Percentiles rank a stretch among this genome's conserved stretches.
Conservation (phyloP, 1,140 invertebrate genomes). For the Oscheius sp. region DNA sequence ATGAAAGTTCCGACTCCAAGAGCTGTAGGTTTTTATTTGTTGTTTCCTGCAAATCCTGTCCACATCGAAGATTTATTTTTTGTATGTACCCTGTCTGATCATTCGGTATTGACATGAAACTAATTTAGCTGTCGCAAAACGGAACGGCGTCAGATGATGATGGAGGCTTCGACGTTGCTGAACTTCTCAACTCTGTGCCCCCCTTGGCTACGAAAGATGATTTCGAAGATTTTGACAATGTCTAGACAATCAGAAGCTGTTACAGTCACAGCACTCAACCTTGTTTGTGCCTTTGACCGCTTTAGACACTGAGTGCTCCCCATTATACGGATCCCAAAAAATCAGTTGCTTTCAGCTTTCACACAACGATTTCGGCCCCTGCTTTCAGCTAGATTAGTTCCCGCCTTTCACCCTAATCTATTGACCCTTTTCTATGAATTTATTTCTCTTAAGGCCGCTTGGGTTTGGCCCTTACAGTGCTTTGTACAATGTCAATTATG, state of each 20-base stretch:
- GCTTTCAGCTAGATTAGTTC: too few species aligned
- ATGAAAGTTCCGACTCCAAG: not conserved
- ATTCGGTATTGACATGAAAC: not conserved
- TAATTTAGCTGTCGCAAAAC: not conserved
- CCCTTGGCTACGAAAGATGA: constrained; percentile 25
- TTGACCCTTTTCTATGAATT: too few species aligned
- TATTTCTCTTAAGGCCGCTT: too few species aligned
- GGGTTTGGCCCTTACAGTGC: too few species aligned
- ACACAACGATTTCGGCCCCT: constrained; percentile 4
- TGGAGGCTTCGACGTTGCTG: constrained; percentile 24
- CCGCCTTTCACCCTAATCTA: too few species aligned
- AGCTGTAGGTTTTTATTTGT: not conserved
- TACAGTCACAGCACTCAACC: not conserved
- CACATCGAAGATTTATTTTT: not conserved
- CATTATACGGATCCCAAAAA: not conserved
- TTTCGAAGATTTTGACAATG: constrained; percentile 35
- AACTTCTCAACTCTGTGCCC: constrained; percentile 29
- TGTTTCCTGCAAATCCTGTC: not conserved
- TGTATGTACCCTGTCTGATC: too few species aligned
- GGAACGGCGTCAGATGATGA: constrained; percentile 16
- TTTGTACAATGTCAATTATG: not conserved
- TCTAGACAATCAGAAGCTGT: not conserved
- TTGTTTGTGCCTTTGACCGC: not conserved
- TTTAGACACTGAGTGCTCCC: not conserved
- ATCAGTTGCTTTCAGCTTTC: not conserved